Base-by-base conservation (phyloP, 2,113 vertebrate genomes). In the Tretioscincus oriximinensis region DNA sequence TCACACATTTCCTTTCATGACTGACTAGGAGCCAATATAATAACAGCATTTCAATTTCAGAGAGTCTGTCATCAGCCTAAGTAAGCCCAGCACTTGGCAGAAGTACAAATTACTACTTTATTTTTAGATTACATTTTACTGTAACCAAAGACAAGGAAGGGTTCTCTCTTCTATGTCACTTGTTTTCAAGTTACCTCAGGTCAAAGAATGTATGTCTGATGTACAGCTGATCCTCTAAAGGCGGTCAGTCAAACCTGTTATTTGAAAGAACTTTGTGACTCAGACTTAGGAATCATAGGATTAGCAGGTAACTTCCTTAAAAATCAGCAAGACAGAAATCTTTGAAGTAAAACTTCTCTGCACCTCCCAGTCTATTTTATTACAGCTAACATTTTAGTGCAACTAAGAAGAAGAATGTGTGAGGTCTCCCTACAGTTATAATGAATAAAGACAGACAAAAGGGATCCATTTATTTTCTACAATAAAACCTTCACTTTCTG, bases 401-500 rank as follows among this genome's bases (percentile, higher is more conserved):
- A 67, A n/a, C 9, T 3, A n/a, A 63, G 22, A 78, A 58, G 49
- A 78, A 58, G 49, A 78, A n/a, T 74, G 8, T 22, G 31, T 64
- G 26, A 54, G 74, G 24, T n/a, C 7, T 4, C 10, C 29, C 28
- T 51, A 47, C 65, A 22, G 28, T 22, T 45, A 54, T 49, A 66
- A 1, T 9, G 28, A 70, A 51, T 22, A 26, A 11, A 45, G 63
- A 45, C 45, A 54, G 26, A 26, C 26, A 22, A 54, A 54, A 41
- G 24, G 24, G 11, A 10, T 12, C 22, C 5, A 9, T 73, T 18
- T 16, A 22, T 61, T 78, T 67, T 47, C 21, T 9, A 21, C 28
- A 78, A 68, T 74, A 61, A 83, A 73, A 47, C 10, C 51, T 73
- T 61, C 51, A 74, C 22, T 47, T 31, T 60, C n/a, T n/a, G 64